Evolutionary conservation across 2,888 invertebrate species (phyloP), one percentile per base, ranked within the genome.

Genomic region (Hirtodrosophila duncani): DNA sequence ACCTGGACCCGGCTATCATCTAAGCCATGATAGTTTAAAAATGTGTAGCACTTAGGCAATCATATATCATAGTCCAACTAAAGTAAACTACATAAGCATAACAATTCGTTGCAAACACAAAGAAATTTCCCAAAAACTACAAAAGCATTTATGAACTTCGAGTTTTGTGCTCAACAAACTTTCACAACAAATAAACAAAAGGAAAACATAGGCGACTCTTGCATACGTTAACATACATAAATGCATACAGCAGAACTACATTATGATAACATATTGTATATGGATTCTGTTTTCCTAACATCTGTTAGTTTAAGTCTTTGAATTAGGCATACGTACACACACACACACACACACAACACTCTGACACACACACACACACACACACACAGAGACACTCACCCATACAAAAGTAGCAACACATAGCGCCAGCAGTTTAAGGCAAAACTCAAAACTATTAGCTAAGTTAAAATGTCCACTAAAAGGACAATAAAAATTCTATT

Each of bases 401-500:
- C 4, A 7, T 20, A 20, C 20, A 7, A 20, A 5, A 20, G 4
- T 5, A 31, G 1, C 13, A 48, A 44, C 44, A 29, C 38, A 37
- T 43, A 49, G 18, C 23, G 56, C 60, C 67, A 56, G 42, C 51
- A 55, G 48, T 63, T 52, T 49, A 44, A 52, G 59, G 49, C 67
- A 46, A 37, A 30, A 39, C 42, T 41, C 29, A 44, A 51, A 57
- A 69, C 67, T 68, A 63, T 61, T 64, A 70, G 63, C 46, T 69
- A 70, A 81, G 67, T 24, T 41, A 58, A 62, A 45, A 48, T 82
- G 81, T 83, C 82, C 83, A 82, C 60, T 67, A 36, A 63, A 57
- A 49, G 82, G 83, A 83, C 83, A 82, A 83, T 77, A 83, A 82
- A 79, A 66, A 45, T 69, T 72, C 62, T 66, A 63, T 55, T 51